A percentile compares a stretch with the other conserved stretches of the same genome.
Evolutionary conservation across 2,888 invertebrate genomes (phyloP).

Genomic region (Patella ulyssiponensis): DNA sequence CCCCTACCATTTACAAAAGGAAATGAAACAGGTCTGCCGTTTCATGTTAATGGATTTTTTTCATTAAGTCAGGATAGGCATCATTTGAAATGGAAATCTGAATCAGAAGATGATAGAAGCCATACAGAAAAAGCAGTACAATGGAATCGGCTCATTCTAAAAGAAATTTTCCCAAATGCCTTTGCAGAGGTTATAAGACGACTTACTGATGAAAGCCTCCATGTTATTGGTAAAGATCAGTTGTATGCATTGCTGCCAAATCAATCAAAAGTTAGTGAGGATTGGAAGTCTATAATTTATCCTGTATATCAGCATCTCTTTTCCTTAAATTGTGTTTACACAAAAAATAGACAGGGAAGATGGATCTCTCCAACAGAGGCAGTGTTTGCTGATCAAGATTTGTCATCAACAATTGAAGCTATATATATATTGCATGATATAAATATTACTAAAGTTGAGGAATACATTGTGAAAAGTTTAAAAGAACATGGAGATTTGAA

Average conservation of each 20-base stretch:
- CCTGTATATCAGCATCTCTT: conserved; percentile 46
- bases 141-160: conserved; percentile 64
- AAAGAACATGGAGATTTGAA: conserved; percentile 1
- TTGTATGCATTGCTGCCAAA: conserved; percentile 39
- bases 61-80: conserved; percentile 64
- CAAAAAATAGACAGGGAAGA: not conserved
- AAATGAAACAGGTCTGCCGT: conserved; percentile 63
- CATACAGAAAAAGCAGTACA: conserved; percentile 50
- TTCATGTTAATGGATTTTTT: conserved; percentile 68
- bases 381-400: not conserved
- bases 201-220: conserved; percentile 25
- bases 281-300: conserved; percentile 50
- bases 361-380: conserved; percentile 15
- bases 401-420: not conserved
- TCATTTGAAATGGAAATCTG: conserved; percentile 65
- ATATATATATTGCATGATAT: conserved; percentile 1
- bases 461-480: not conserved
- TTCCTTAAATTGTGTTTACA: conserved; percentile 17
- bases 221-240: conserved; percentile 3
- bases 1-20: conserved; percentile 61
- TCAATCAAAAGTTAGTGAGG: conserved; percentile 23
- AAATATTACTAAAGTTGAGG: conserved; percentile 11
- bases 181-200: conserved; percentile 43
- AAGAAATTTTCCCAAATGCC: conserved; percentile 55
- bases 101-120: conserved; percentile 37